Evolutionary conservation across 1,140 invertebrate genomes (phyloP), one percentile per base, ranked within the genome.

Genomic region (Anastrepha ludens): DNA sequence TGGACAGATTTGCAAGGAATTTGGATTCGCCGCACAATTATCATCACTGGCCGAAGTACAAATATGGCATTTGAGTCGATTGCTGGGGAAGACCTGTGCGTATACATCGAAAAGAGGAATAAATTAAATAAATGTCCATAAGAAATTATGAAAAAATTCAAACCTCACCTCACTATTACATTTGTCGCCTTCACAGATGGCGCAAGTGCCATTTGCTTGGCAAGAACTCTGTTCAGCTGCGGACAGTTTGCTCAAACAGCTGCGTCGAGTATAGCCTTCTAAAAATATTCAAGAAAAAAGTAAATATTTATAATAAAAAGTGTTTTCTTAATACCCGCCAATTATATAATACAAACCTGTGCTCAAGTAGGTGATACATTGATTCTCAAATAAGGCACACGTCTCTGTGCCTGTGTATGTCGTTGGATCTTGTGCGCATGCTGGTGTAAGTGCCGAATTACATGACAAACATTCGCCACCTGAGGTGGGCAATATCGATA

Each of bases 61-160:
- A 17, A 92, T 91, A 85, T 92, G 90, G 55, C 92, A 93, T 15
- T 81, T 88, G 4, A 88, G 90, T 17, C 92, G 90, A 85, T 90
- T 89, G 41, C 41, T 88, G 20, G 92, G 92, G 88, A 91, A 92
- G 7, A 92, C 81, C 64, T 89, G 50, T 44, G 13, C 47, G 8
- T n/a, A 67, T n/a, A 9, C 47, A n/a, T 6, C 58, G 29, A 20
- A 67, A 11, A 39, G 50, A 17, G 0, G 29, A 55, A 55, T 11
- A 55, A 1, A 55, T 55, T 55, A 3, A 55, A 2, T 2, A 29
- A 29, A 55, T 55, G 6, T 62, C 5, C 60, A 62, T 62, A 62
- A 62, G 6, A n/a, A 6, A 20, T 50, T 55, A 29, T 15, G 9
- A 11, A 29, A 67, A 17, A 4, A 29, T 81, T 39, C 60, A 58